Evolutionary conservation across 2,113 vertebrate genomes (phyloP).

Genomic region (Nyctibius bracteatus): DNA sequence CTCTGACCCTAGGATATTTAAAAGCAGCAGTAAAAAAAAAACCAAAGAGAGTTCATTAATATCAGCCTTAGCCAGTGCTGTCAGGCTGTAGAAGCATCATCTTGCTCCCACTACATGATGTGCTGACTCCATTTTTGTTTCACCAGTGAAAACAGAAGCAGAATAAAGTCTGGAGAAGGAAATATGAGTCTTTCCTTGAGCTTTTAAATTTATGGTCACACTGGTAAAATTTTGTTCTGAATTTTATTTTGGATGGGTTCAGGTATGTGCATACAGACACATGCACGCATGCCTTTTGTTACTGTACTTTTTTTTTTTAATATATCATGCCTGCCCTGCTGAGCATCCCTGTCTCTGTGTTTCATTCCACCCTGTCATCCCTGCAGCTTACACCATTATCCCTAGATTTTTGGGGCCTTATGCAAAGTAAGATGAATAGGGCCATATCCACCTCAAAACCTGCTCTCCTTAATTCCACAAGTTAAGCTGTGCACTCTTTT

Average conservation of each 20-base stretch:
- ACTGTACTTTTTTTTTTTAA: neutral
- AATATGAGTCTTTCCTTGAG: neutral
- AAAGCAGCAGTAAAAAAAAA: neutral
- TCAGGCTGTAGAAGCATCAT: neutral
- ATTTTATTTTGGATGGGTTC: neutral
- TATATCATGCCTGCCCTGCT: neutral
- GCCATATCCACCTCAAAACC: neutral
- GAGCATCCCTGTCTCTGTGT: neutral
- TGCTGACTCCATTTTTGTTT: neutral
- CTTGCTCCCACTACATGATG: rapidly evolving
- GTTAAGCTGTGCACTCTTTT: neutral
- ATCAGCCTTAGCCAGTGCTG: neutral
- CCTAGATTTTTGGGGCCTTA: neutral
- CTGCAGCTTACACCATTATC: neutral
- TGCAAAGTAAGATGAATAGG: neutral
- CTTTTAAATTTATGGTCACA: neutral
- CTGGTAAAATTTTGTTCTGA: neutral
- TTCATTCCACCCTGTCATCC: neutral
- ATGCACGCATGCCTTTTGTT: rapidly evolving
- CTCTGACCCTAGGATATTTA: neutral
- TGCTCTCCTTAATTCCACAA: neutral
- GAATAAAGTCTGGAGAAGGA: neutral
- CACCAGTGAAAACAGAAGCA: neutral
- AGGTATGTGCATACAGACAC: neutral
- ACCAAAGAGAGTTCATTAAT: neutral